Conservation (phyloP, 30 jellyfish, hydroid and myxozoan species). For the Cassiopea xamachana region DNA sequence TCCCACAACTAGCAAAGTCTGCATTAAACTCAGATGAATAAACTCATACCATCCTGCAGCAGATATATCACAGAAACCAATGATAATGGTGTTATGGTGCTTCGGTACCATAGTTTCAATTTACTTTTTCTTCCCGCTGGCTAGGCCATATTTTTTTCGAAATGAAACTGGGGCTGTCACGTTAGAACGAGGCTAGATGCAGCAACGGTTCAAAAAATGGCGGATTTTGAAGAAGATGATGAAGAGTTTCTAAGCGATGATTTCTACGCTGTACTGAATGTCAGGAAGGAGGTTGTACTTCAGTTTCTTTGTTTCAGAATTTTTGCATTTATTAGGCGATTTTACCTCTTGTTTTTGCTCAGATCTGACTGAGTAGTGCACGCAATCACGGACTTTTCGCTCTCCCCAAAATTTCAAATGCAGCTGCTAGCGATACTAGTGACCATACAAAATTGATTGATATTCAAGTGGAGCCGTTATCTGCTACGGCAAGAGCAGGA, state of each 20-base stretch:
- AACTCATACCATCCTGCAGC: conserved; percentile 47
- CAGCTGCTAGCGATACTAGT: too few relatives aligned
- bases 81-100: conserved; percentile 7
- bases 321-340: too few relatives aligned
- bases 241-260: conserved; percentile 55
- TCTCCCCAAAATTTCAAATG: too few relatives aligned
- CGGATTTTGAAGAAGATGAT: conserved; percentile 82
- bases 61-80: conserved; percentile 42
- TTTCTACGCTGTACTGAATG: conserved; percentile 75
- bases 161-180: neutral
- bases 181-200: conserved; percentile 9
- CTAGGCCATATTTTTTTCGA: neutral
- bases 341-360: too few relatives aligned
- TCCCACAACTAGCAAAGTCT: neutral
- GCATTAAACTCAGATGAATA: neutral
- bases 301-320: neutral
- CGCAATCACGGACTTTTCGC: too few relatives aligned
- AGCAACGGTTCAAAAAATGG: conserved; percentile 62
- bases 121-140: too few relatives aligned
- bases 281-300: conserved; percentile 74
- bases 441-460: too few relatives aligned
- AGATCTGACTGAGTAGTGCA: too few relatives aligned
- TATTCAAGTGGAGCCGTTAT: too few relatives aligned
- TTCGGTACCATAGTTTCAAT: neutral
- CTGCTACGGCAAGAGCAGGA: too few relatives aligned